Percentiles rank a stretch among this genome's conserved stretches.
These are phyloP conservation scores for Temnothorax rugatulus DNA, from an alignment of 2,888 invertebrate species.

Conservation along the genomic window DNA sequence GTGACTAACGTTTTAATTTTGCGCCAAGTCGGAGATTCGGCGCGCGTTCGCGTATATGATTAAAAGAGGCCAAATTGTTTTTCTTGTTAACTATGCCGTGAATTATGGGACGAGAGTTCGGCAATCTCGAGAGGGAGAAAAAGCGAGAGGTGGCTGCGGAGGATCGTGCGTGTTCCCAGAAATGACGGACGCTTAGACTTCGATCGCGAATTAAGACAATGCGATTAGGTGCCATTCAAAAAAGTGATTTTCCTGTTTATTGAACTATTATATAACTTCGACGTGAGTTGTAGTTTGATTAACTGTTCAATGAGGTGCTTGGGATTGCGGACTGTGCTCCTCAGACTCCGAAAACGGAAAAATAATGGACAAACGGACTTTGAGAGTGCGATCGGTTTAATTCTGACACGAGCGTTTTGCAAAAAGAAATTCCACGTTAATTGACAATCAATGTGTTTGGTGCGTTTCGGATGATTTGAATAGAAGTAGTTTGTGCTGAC, in stretches of 20 bases:
- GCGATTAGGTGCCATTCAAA: background rate
- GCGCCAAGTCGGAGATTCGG: background rate
- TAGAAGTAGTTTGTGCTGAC: background rate
- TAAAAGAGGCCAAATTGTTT: background rate
- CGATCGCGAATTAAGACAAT: background rate
- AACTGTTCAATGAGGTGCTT: background rate
- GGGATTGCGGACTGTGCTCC: background rate
- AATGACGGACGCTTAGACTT: background rate
- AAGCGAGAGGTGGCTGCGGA: too few relatives aligned
- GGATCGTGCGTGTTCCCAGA: background rate
- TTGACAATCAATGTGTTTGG: background rate
- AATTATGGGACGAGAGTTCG: background rate
- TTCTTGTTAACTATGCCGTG: background rate
- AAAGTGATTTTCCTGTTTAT: background rate
- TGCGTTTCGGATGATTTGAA: background rate
- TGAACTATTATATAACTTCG: background rate
- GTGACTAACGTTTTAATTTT: conserved; percentile 20
- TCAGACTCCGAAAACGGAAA: background rate
- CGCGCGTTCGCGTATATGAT: background rate
- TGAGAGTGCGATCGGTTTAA: background rate
- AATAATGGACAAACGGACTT: background rate
- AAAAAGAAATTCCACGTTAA: background rate
- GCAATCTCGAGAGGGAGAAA: background rate
- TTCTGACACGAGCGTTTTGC: background rate
- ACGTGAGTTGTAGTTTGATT: background rate